phyloP scores from a whole-genome alignment of 2,113 vertebrate species.

The Naja naja region DNA sequence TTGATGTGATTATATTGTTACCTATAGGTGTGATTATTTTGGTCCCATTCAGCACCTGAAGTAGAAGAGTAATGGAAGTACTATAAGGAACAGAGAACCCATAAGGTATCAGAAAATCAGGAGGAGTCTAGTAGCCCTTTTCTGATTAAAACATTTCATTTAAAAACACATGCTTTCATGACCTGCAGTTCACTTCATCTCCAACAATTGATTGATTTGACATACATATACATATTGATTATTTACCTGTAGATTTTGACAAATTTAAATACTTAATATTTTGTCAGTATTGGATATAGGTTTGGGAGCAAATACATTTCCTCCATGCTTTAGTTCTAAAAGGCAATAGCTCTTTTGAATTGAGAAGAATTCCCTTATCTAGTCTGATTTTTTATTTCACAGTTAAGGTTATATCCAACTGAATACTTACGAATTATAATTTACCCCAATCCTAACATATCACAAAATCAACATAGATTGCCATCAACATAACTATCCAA shows the following conservation, averaged over 20 bases:
- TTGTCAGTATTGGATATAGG: not conserved
- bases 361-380: not conserved
- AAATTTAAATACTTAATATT: not conserved
- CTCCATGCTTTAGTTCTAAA: not conserved
- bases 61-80: not conserved
- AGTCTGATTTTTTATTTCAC: not conserved
- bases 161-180: not conserved
- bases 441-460: not conserved
- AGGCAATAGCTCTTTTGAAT: not conserved
- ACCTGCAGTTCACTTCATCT: not conserved
- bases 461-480: not conserved
- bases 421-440: not conserved
- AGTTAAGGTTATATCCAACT: not conserved
- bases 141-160: not conserved
- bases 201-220: not conserved
- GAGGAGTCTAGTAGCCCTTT: not conserved
- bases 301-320: not conserved
- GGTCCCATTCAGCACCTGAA: not conserved
- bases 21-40: not conserved
- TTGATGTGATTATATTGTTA: not conserved
- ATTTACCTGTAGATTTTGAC: not conserved
- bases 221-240: not conserved
- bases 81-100: not conserved
- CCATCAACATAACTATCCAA: not conserved
- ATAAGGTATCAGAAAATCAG: not conserved